Evolutionary conservation across 1,140 invertebrate species (phyloP).

Genomic region (Anastrepha obliqua): DNA sequence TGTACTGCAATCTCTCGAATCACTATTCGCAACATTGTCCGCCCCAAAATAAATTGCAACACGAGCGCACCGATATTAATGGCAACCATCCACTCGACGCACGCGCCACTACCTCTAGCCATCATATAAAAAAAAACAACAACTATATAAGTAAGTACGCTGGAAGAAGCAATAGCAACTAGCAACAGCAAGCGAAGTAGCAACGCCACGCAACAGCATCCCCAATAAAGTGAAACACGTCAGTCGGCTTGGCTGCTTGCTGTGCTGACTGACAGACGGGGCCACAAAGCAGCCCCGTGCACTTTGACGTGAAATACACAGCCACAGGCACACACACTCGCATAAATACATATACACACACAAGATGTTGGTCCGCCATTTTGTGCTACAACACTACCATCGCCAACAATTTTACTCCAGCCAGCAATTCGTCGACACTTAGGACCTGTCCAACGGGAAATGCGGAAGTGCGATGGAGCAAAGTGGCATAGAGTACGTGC

Average conservation of each 20-base stretch:
- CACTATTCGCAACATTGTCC: not conserved
- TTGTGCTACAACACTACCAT: conserved; percentile 17
- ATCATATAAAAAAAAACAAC: not conserved
- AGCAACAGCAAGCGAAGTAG: not conserved
- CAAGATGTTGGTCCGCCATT: conserved; percentile 48
- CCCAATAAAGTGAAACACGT: not conserved
- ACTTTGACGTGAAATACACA: not conserved
- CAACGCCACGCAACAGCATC: conserved; percentile 32
- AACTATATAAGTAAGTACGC: not conserved
- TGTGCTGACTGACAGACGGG: not conserved
- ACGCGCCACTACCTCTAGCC: not conserved
- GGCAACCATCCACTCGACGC: conserved; percentile 11
- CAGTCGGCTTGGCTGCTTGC: not conserved
- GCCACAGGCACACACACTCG: not conserved
- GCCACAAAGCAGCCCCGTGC: not conserved
- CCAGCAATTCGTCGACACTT: not conserved
- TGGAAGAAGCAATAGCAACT: conserved; percentile 30
- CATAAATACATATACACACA: not conserved
- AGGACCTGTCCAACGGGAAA: conserved; percentile 29
- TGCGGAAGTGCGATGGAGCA: conserved; percentile 27
- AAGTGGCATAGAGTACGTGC: conserved; percentile 14
- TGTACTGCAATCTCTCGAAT: not conserved
- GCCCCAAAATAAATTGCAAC: not conserved
- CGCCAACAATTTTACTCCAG: not conserved
- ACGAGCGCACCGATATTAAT: not conserved